Evolutionary conservation across 2,888 invertebrate species (phyloP).

Genomic region (Electrophaes corylata): DNA sequence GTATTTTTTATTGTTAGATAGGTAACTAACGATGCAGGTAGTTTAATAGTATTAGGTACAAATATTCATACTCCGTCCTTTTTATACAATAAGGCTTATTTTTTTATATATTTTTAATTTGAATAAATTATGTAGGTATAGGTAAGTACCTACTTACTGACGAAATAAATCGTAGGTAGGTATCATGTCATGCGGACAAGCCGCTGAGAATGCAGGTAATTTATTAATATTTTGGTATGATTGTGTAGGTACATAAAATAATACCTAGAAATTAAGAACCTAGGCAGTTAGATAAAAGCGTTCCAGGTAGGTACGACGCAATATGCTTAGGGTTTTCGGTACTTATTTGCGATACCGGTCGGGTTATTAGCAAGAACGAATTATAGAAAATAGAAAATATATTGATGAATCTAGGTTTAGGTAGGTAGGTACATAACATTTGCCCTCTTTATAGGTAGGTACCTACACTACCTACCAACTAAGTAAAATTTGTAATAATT

Average conservation of each 20-base stretch:
- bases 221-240: not conserved
- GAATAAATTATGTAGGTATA: too few relatives aligned
- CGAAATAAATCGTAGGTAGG: not conserved
- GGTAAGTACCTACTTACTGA: not conserved
- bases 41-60: conserved; percentile 29
- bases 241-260: not conserved
- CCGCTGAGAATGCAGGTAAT: not conserved
- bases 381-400: not conserved
- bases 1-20: conserved; percentile 1
- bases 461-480: too few relatives aligned
- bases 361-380: conserved; percentile 30
- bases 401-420: not conserved
- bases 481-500: too few relatives aligned
- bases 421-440: not conserved
- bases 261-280: not conserved
- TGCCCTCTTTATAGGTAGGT: too few relatives aligned
- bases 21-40: conserved; percentile 23
- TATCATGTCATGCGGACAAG: not conserved
- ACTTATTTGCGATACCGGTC: conserved; percentile 27
- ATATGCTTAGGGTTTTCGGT: too few relatives aligned
- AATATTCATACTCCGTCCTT: conserved; percentile 27
- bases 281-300: not conserved
- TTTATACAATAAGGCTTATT: not conserved
- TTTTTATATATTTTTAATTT: too few relatives aligned
- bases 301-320: conserved; percentile 3